Conservation (phyloP, 1,140 invertebrate species). For the Dendrolimus kikuchii region DNA sequence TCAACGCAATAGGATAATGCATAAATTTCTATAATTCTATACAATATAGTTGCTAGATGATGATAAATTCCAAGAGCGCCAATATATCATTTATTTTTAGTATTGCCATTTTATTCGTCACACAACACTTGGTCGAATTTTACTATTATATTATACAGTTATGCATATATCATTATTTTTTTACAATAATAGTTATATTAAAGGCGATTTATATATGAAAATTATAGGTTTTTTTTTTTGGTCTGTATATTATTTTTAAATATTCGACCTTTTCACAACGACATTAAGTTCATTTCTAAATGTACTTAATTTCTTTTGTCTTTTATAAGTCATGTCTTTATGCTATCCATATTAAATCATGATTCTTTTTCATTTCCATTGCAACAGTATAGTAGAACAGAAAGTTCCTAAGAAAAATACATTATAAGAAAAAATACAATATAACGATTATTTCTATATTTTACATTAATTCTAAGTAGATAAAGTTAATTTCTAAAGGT, state of each 20-base stretch:
- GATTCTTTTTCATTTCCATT: constrained; percentile 6
- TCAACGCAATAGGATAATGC: constrained; percentile 30
- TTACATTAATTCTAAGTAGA: constrained; percentile 55
- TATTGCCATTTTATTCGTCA: too few relatives aligned
- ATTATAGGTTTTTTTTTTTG: too few relatives aligned
- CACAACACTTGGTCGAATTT: too few relatives aligned
- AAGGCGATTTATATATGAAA: too few relatives aligned
- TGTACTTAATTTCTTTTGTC: not conserved
- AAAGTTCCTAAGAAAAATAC: constrained; percentile 64
- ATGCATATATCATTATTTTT: too few relatives aligned
- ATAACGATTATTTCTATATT: constrained; percentile 45
- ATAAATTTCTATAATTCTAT: constrained; percentile 7
- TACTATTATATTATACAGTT: too few relatives aligned
- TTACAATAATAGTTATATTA: too few relatives aligned
- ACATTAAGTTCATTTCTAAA: not conserved
- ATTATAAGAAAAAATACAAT: constrained; percentile 50
- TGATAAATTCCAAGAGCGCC: too few relatives aligned
- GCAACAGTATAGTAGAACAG: constrained; percentile 51
- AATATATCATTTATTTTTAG: too few relatives aligned
- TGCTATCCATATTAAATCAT: too few relatives aligned
- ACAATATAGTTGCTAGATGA: not conserved
- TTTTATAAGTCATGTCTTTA: not conserved
- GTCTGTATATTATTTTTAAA: too few relatives aligned
- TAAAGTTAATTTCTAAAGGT: constrained; percentile 57
- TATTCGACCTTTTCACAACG: too few relatives aligned